Evolutionary conservation across 2,888 invertebrate genomes (phyloP).

Genomic region (Morpho helenor): DNA sequence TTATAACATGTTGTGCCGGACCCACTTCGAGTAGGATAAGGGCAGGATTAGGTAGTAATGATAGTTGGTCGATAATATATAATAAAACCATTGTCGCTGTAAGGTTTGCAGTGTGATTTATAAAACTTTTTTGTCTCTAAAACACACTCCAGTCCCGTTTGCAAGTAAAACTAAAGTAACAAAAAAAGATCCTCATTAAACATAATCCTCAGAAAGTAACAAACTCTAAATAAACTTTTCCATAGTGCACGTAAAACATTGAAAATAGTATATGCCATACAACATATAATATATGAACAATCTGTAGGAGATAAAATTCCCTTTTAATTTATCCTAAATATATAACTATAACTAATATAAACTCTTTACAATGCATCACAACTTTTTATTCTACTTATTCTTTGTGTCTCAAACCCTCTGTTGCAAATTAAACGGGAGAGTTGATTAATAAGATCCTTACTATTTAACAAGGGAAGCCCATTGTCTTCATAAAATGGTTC

Average conservation of each 20-base stretch:
- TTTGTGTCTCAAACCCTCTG: conserved; percentile 33
- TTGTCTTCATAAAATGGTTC: conserved; percentile 61
- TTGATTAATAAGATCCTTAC: conserved; percentile 68
- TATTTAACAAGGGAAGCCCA: conserved; percentile 63
- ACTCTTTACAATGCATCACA: conserved; percentile 14
- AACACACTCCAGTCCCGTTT: neutral
- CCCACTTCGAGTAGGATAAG: too few relatives aligned
- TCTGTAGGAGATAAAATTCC: neutral
- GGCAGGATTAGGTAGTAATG: too few relatives aligned
- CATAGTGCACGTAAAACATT: too few relatives aligned
- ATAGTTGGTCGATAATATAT: too few relatives aligned
- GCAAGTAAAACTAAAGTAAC: too few relatives aligned
- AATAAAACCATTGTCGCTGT: neutral
- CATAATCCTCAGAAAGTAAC: neutral
- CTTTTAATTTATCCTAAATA: neutral
- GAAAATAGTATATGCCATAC: too few relatives aligned
- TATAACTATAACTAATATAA: conserved; percentile 18
- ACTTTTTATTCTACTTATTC: conserved; percentile 7
- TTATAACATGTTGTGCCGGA: too few relatives aligned
- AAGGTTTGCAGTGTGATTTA: neutral
- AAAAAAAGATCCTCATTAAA: neutral
- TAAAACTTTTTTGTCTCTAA: neutral
- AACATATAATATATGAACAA: too few relatives aligned
- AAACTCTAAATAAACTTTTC: neutral
- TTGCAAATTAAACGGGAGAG: conserved; percentile 60